Evolutionary conservation across 2,888 invertebrate species (phyloP).

Genomic region (Pocota personata): DNA sequence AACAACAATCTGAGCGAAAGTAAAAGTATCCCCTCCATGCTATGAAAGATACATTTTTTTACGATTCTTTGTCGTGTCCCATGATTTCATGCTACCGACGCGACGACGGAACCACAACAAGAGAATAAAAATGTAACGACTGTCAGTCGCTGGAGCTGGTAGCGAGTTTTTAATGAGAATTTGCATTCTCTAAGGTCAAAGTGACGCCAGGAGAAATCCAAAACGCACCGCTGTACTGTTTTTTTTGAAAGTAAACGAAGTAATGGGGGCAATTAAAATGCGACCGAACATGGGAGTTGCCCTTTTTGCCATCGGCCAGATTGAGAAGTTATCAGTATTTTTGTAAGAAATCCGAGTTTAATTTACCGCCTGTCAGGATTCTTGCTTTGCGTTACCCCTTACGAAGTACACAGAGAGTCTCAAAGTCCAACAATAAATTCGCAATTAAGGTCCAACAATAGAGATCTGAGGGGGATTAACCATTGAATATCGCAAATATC

Average conservation of each 20-base stretch:
- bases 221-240: not conserved
- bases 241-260: conserved; percentile 1
- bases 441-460: conserved; percentile 65
- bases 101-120: not conserved
- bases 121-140: conserved; percentile 45
- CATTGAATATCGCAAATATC: conserved; percentile 60
- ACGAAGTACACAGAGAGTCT: conserved; percentile 3
- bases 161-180: conserved; percentile 60
- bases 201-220: conserved; percentile 19
- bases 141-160: conserved; percentile 38
- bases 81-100: not conserved
- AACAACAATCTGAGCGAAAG: conserved; percentile 55
- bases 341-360: conserved; percentile 49
- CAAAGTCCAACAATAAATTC: conserved; percentile 58
- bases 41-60: conserved; percentile 34
- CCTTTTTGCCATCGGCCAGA: conserved; percentile 15
- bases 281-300: conserved; percentile 27
- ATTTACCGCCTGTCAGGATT: conserved; percentile 57
- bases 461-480: conserved; percentile 42
- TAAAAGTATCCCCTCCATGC: conserved; percentile 52
- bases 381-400: conserved; percentile 2
- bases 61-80: conserved; percentile 2
- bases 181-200: conserved; percentile 57
- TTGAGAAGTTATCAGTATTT: conserved; percentile 17
- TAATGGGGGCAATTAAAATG: conserved; percentile 57